phyloP scores from a whole-genome alignment of 2,797 vertebrate genomes.

The Pogoniulus pusillus region DNA sequence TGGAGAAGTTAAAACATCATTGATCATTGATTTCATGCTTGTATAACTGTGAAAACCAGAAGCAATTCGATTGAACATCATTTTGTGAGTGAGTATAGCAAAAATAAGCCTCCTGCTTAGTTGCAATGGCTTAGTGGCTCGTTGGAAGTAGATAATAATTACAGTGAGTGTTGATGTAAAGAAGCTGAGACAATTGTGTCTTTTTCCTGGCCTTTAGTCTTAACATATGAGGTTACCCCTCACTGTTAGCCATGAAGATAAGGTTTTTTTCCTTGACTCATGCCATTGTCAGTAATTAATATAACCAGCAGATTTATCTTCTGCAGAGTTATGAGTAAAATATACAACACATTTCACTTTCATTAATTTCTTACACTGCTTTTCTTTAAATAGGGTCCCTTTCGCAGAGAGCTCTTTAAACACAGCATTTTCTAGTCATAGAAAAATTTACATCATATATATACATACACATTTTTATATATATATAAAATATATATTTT shows the following conservation, averaged over 20 bases:
- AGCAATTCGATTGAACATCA: constrained; percentile 2
- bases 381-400: background rate
- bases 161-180: background rate
- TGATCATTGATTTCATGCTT: constrained; percentile 30
- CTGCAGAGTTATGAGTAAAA: too few species aligned
- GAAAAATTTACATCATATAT: too few species aligned
- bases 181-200: background rate
- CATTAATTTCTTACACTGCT: background rate
- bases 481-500: background rate
- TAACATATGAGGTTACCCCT: background rate
- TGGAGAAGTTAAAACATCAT: constrained; percentile 38
- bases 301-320: background rate
- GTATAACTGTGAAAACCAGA: constrained; percentile 16
- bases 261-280: background rate
- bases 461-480: background rate
- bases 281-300: background rate
- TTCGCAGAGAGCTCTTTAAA: background rate
- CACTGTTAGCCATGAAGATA: background rate
- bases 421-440: background rate
- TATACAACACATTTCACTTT: background rate
- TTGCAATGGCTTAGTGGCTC: background rate
- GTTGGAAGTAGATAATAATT: constrained; percentile 29
- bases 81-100: background rate
- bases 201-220: background rate
- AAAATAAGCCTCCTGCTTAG: constrained; percentile 20